Base-by-base conservation (phyloP, 2,888 invertebrate species). In the Morinoia aosen region DNA sequence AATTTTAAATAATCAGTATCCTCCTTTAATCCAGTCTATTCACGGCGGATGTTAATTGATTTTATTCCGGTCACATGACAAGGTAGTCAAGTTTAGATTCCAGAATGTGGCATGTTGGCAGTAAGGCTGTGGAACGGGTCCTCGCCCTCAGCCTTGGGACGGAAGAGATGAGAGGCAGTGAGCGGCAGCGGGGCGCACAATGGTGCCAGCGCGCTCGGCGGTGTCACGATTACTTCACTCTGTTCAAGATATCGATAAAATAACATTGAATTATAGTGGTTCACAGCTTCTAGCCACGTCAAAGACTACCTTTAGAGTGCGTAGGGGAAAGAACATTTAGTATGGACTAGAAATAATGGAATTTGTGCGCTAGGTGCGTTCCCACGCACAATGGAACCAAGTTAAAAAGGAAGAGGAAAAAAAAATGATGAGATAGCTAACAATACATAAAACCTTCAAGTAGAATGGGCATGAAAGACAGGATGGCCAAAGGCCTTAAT, bases 121-220 rank as follows among this genome's bases (percentile, higher is more conserved):
- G 93, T 57, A 2, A 93, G 57, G 14, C 57, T n/a, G 11, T 93
- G 93, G 93, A 93, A 93, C 56, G 93, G 93, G 33, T 93, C 93
- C 58, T 93, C 93, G 56, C 57, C 93, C 10, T 93, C 93, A 33
- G 58, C 39, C 25, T 33, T 93, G 33, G 93, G 93, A 93, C 93
- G 93, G 93, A 93, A 93, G 93, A 93, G 93, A 57, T 93, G 93
- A 39, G 93, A 93, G 33, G 93, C 93, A 57, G 93, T 93, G 25
- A 57, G 93, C n/a, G 93, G 93, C 57, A 33, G 57, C n/a, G 93
- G 33, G n/a, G 93, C 19, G 40, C 40, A 90, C 19, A 90, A 48
- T 0, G 90, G 90, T n/a, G 93, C 39, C n/a, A 57, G 93, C 12
- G 57, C 93, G 57, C 57, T 93, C 11, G 93, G 93, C 11, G 93